A percentile compares a stretch with the other conserved stretches of the same genome.
Conservation (phyloP, 2,797 vertebrate species). For the Onychomys leucogaster region DNA sequence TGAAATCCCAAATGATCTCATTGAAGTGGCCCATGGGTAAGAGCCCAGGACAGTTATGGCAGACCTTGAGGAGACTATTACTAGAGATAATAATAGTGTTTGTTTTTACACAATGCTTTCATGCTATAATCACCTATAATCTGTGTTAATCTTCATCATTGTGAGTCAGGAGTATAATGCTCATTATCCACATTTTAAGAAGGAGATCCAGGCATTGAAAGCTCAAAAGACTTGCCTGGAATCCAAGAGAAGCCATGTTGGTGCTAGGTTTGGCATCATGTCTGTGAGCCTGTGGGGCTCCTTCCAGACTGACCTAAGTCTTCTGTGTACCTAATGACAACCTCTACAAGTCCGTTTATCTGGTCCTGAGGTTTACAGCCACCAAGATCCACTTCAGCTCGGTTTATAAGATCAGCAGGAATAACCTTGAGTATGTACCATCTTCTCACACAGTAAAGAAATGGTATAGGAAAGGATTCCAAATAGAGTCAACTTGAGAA, state of each 20-base stretch:
- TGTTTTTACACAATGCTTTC: constrained; percentile 72
- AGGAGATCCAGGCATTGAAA: constrained; percentile 13
- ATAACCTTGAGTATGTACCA: neutral
- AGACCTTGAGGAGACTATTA: constrained; percentile 71
- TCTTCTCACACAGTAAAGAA: neutral
- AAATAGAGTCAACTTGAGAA: constrained; percentile 42
- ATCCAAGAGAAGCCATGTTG: constrained; percentile 53
- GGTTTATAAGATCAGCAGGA: neutral
- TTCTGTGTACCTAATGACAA: neutral
- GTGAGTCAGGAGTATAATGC: constrained; percentile 51
- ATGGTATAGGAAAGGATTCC: neutral
- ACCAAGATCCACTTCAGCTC: neutral
- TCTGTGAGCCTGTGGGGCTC: constrained; percentile 15
- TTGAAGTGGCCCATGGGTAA: constrained; percentile 66
- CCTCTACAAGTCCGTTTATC: neutral
- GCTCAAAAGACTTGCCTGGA: constrained; percentile 18
- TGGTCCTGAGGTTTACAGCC: neutral
- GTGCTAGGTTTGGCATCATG: neutral
- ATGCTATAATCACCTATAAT: constrained; percentile 76
- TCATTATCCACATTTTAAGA: constrained; percentile 65
- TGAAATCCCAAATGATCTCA: constrained; percentile 69
- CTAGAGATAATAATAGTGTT: constrained; percentile 76
- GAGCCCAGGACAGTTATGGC: constrained; percentile 56
- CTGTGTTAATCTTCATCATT: constrained; percentile 66
- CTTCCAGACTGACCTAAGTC: neutral